A percentile compares a stretch with the other conserved stretches of the same genome.
These are phyloP conservation scores for Theodoxus fluviatilis DNA, from an alignment of 2,888 invertebrate species.

Conservation along the genomic window DNA sequence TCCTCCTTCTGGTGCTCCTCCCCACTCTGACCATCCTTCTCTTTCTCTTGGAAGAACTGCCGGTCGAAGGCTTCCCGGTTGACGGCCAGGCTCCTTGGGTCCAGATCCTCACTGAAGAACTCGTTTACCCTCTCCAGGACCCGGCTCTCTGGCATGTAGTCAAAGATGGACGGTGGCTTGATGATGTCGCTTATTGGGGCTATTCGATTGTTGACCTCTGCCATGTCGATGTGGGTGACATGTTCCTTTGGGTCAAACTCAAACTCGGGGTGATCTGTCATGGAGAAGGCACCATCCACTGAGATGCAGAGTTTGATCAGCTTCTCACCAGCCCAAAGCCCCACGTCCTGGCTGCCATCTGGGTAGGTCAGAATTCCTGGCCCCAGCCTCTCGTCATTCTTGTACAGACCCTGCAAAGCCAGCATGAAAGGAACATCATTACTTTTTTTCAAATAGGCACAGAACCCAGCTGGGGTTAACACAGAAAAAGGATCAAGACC, in stretches of 20 bases:
- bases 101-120: conserved; percentile 52
- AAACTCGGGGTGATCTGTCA: conserved; percentile 56
- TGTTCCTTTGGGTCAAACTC: conserved; percentile 51
- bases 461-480: no score
- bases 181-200: conserved; percentile 28
- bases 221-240: conserved; percentile 38
- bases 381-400: conserved; percentile 60
- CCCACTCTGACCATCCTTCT: conserved; percentile 28
- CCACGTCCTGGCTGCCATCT: conserved; percentile 61
- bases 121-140: conserved; percentile 41
- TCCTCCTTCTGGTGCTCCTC: no score
- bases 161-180: conserved; percentile 32
- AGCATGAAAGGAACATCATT: no score
- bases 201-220: conserved; percentile 22
- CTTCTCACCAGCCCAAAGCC: conserved; percentile 62
- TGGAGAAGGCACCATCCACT: conserved; percentile 52
- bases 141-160: conserved; percentile 38
- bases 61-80: conserved; percentile 56
- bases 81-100: conserved; percentile 56
- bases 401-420: conserved; percentile 59
- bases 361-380: conserved; percentile 62
- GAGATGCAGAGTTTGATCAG: conserved; percentile 55
- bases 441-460: no score
- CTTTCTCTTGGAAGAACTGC: conserved; percentile 49
- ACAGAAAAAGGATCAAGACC: no score